These are phyloP conservation scores for Eupithecia pulchellata DNA, from an alignment of 2,888 invertebrate species.

Conservation along the genomic window DNA sequence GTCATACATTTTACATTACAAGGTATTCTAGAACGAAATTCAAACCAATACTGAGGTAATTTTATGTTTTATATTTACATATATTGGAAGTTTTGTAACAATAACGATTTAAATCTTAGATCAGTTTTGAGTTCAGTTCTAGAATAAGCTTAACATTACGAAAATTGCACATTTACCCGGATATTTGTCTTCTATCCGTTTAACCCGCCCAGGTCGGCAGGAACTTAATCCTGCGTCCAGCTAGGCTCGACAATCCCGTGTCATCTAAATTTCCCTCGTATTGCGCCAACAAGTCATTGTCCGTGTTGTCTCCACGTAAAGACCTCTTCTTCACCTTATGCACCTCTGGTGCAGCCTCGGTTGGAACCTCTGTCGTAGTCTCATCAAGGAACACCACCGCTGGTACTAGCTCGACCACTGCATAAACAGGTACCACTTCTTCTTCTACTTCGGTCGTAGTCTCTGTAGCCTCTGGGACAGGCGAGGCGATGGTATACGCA, in stretches of 20 bases:
- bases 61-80: neutral
- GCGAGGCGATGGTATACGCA: constrained; percentile 58
- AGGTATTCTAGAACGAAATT: neutral
- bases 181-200: constrained; percentile 28
- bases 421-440: constrained; percentile 50
- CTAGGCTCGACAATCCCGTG: constrained; percentile 62
- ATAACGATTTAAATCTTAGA: neutral
- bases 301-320: constrained; percentile 68
- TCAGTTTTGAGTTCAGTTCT: neutral
- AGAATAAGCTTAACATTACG: neutral
- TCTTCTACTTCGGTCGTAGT: constrained; percentile 53
- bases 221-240: constrained; percentile 75
- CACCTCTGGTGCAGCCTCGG: constrained; percentile 51
- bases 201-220: constrained; percentile 77
- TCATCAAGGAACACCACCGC: constrained; percentile 56
- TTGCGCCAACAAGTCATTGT: constrained; percentile 70
- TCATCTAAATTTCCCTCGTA: constrained; percentile 67
- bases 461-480: constrained; percentile 53
- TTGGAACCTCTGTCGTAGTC: constrained; percentile 44
- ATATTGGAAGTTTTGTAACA: neutral
- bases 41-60: neutral
- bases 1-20: neutral
- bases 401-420: constrained; percentile 67
- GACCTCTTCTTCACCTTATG: constrained; percentile 73
- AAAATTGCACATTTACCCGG: constrained; percentile 29